These are phyloP conservation scores for Turdus rufiventris DNA, from an alignment of 2,113 vertebrate species.

Conservation along the genomic window DNA sequence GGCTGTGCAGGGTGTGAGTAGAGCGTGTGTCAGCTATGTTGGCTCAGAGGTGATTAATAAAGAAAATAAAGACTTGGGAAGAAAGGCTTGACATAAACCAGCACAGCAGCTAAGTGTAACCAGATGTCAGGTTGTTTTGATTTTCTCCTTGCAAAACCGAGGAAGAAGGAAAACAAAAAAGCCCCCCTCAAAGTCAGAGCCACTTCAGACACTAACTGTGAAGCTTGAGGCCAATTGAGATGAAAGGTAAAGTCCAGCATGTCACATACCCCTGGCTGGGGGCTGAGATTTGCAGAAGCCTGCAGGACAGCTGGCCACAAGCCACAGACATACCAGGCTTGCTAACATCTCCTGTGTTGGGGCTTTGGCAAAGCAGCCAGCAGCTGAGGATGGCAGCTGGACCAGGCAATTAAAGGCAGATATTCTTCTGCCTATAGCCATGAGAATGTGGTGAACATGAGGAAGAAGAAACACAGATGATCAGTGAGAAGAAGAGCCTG, in stretches of 20 bases:
- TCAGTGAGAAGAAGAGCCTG: not conserved
- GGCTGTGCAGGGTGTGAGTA: fast-evolving
- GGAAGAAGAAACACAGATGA: not conserved
- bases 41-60: constrained; percentile 1
- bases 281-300: not conserved
- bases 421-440: not conserved
- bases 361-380: not conserved
- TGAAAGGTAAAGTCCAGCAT: not conserved
- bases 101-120: not conserved
- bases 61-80: not conserved
- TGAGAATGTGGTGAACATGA: not conserved
- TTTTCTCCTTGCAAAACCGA: not conserved
- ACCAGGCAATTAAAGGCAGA: not conserved
- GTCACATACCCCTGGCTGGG: not conserved
- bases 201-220: not conserved
- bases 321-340: not conserved
- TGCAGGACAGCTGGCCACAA: not conserved
- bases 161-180: not conserved
- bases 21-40: not conserved
- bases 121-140: constrained; percentile 25
- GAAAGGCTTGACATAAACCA: not conserved
- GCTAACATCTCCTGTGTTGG: fast-evolving
- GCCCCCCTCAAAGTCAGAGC: not conserved
- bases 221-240: not conserved
- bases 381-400: not conserved